Evolutionary conservation across 2,797 vertebrate genomes (phyloP).

Genomic region (Pogonophryne albipinna): DNA sequence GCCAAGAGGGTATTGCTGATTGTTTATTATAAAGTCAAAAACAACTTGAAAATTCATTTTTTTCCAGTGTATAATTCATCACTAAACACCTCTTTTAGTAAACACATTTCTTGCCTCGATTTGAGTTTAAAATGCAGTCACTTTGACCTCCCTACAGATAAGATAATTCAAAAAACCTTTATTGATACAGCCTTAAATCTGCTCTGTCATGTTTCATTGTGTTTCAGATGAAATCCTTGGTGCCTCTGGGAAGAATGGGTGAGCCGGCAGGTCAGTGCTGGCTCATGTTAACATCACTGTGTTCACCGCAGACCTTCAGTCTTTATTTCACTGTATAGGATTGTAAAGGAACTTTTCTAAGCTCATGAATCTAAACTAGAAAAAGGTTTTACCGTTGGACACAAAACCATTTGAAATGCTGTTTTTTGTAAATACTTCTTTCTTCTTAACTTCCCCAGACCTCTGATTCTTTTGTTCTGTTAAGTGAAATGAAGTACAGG

Average conservation of each 20-base stretch:
- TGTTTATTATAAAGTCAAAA: too few relatives aligned
- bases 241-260: conserved; percentile 88
- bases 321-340: not conserved
- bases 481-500: not conserved
- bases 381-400: not conserved
- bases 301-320: not conserved
- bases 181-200: not conserved
- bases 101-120: not conserved
- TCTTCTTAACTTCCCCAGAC: not conserved
- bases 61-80: not conserved
- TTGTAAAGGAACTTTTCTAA: not conserved
- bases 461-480: not conserved
- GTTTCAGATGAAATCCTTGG: conserved; percentile 84
- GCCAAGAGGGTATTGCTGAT: too few relatives aligned
- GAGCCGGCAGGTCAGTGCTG: conserved; percentile 84
- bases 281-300: not conserved
- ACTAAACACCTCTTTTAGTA: not conserved
- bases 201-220: not conserved
- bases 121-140: not conserved
- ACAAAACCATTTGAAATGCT: not conserved
- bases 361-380: not conserved
- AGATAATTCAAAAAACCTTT: not conserved
- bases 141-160: not conserved
- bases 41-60: not conserved
- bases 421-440: not conserved